phyloP scores from a whole-genome alignment of 1,140 invertebrate species.

The Bacillus rossius region DNA sequence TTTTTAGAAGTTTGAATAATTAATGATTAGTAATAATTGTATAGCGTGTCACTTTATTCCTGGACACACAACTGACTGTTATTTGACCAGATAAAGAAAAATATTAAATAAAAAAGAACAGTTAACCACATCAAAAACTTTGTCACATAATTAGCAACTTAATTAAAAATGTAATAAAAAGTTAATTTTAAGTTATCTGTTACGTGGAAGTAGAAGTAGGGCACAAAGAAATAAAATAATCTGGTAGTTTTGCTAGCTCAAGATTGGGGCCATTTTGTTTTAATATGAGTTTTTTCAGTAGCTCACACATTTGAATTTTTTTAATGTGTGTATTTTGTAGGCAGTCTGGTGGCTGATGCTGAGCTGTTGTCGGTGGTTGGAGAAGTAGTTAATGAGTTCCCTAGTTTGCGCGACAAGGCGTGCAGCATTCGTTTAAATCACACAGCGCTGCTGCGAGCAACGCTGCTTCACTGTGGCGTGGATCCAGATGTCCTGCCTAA shows the following conservation, averaged over 20 bases:
- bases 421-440: conserved; percentile 80
- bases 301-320: background rate
- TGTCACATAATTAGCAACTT: too few relatives aligned
- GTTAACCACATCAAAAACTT: too few relatives aligned
- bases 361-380: conserved; percentile 73
- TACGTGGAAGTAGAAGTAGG: too few relatives aligned
- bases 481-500: conserved; percentile 62
- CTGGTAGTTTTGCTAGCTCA: too few relatives aligned
- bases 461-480: conserved; percentile 77
- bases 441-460: conserved; percentile 65
- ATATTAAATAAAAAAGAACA: too few relatives aligned
- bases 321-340: conserved; percentile 41
- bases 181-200: too few relatives aligned
- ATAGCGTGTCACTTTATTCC: background rate
- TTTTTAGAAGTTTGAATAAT: background rate
- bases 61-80: too few relatives aligned
- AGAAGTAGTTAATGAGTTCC: conserved; percentile 70
- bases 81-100: too few relatives aligned
- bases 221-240: too few relatives aligned
- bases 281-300: too few relatives aligned
- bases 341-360: conserved; percentile 72
- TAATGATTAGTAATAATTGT: conserved; percentile 5
- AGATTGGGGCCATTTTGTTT: too few relatives aligned
- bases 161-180: too few relatives aligned
- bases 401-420: conserved; percentile 56